Base-by-base conservation (phyloP, 2,113 vertebrate species). In the Paradoxurus hermaphroditus region DNA sequence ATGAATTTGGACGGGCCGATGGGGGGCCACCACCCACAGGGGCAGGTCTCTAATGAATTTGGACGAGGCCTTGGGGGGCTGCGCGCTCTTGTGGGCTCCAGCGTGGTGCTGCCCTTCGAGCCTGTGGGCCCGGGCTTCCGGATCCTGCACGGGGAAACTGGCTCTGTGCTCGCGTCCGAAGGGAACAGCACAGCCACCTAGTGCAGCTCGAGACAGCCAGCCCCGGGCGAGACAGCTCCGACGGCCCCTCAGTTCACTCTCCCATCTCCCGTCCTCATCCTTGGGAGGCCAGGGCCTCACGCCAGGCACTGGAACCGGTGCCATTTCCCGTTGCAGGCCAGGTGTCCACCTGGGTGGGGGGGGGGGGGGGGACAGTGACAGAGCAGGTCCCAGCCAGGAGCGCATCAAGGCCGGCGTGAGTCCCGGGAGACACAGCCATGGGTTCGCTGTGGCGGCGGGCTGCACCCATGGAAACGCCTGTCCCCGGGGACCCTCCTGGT, bases 401-500 rank as follows among this genome's bases (percentile, higher is more conserved):
- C 21, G 6, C 10, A 84, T 2, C 11, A 70, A 27, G 36, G 90
- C 78, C 67, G 34, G 83, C 9, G 4, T 0, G 14, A 36, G 16
- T 92, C 78, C 39, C 1, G 0, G 2, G 59, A 77, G 82, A 72
- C 13, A 3, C 5, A 0, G 44, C 6, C 1, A 0, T 1, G 78
- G 36, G 41, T 95, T 25, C 44, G 86, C 51, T 34, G 34, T 14
- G 5, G 51, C 5, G 0, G 88, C 89, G 73, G 87, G 82, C 15
- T 15, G 92, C 27, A 2, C 93, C 96, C 97, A 96, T 90, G 95
- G 97, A 83, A 97, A 97, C 98, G 0, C 59, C n/a, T 3, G 21
- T 23, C 86, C 78, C 63, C 0, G 0, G 51, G 51, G 96, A 56
- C 8, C 31, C 39, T 49, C 44, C 25, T 18, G 41, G 81, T 21